Conservation (phyloP, 1,140 invertebrate species). For the Temnothorax longispinosus region DNA sequence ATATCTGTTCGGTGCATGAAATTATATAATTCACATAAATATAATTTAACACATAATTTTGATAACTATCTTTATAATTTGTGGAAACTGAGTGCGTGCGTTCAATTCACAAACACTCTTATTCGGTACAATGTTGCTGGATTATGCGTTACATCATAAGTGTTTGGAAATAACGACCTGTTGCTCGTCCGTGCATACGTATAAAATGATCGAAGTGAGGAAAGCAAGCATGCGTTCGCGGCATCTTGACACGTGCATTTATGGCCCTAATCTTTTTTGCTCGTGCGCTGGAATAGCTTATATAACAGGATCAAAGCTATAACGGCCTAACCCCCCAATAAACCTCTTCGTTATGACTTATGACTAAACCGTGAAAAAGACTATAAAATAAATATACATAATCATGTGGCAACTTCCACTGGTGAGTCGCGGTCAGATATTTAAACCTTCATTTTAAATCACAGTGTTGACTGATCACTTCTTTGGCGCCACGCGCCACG, state of each 20-base stretch:
- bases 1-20: not conserved
- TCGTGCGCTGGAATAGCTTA: not conserved
- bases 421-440: not conserved
- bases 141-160: constrained; percentile 6
- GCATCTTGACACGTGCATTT: not conserved
- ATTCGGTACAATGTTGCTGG: not conserved
- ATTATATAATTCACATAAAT: not conserved
- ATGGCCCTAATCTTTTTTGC: constrained; percentile 9
- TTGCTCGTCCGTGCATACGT: not conserved
- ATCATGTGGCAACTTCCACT: not conserved
- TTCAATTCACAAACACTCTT: not conserved
- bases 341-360: not conserved
- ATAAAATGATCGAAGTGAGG: constrained; percentile 24
- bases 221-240: not conserved
- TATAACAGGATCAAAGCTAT: not conserved
- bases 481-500: not conserved
- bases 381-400: constrained; percentile 11
- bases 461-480: not conserved
- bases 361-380: not conserved
- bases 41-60: not conserved
- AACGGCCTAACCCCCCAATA: not conserved
- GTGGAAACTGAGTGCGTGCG: not conserved
- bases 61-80: not conserved
- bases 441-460: not conserved
- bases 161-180: constrained; percentile 47